Evolutionary conservation across 2,797 vertebrate species (phyloP).

Genomic region (Enteromius radiatus): DNA sequence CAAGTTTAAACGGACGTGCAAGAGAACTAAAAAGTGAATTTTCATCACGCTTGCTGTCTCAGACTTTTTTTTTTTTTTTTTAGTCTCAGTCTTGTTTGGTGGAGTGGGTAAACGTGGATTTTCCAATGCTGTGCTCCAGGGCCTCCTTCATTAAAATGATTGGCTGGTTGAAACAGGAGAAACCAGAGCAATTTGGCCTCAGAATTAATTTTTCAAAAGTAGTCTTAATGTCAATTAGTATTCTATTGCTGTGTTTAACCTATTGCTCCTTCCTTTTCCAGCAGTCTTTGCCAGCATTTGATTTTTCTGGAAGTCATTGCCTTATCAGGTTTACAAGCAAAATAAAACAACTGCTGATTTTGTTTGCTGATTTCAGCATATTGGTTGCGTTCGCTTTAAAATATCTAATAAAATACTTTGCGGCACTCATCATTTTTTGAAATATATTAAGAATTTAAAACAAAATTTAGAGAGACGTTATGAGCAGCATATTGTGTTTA

Average conservation of each 20-base stretch:
- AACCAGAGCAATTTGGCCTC: conserved; percentile 69
- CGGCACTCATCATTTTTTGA: neutral
- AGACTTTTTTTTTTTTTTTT: no score
- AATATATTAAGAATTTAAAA: neutral
- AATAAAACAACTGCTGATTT: neutral
- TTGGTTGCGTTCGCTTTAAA: neutral
- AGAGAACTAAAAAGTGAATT: conserved; percentile 27
- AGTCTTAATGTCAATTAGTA: conserved; percentile 67
- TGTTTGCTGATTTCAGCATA: conserved; percentile 23
- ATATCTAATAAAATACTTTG: neutral
- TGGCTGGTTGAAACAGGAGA: conserved; percentile 69
- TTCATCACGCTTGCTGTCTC: neutral
- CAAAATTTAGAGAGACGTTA: neutral
- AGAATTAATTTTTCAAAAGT: conserved; percentile 67
- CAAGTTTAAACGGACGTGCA: neutral
- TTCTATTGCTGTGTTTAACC: conserved; percentile 68
- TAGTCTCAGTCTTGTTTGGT: conserved; percentile 34
- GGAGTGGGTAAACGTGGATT: conserved; percentile 45
- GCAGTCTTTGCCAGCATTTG: conserved; percentile 44
- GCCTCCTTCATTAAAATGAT: conserved; percentile 62
- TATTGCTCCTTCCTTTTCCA: conserved; percentile 57
- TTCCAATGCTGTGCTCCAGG: conserved; percentile 51
- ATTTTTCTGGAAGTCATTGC: conserved; percentile 53
- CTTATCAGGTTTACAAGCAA: conserved; percentile 38
- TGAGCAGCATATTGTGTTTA: neutral